These are phyloP conservation scores for Listronotus oregonensis DNA, from an alignment of 1,140 invertebrate genomes.

Conservation along the genomic window DNA sequence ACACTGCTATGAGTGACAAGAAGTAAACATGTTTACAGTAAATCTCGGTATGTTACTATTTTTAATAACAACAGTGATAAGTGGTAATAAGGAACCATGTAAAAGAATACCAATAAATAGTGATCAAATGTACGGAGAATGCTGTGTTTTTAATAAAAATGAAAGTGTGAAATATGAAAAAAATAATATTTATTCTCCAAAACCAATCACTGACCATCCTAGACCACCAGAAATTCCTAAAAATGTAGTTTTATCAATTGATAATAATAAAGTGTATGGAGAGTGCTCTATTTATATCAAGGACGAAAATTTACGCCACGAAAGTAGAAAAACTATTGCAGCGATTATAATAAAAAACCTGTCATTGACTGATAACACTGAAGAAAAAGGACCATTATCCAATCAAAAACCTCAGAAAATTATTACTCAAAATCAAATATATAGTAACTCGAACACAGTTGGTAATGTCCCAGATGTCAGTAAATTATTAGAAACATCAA, in stretches of 20 bases:
- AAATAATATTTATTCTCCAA: too few species aligned
- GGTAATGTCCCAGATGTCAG: too few species aligned
- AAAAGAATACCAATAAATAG: not conserved
- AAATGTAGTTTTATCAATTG: not conserved
- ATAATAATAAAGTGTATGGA: conserved; percentile 6
- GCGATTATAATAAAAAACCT: not conserved
- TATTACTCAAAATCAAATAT: too few species aligned
- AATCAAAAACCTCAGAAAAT: not conserved
- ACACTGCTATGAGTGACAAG: too few species aligned
- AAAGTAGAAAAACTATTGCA: not conserved
- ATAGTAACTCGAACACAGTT: too few species aligned
- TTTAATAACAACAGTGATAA: not conserved
- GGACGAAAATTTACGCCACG: not conserved
- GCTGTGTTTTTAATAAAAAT: not conserved
- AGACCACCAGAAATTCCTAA: not conserved
- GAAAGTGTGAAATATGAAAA: too few species aligned
- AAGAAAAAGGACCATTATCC: not conserved
- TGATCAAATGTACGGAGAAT: not conserved
- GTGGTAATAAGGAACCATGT: not conserved
- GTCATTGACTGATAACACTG: not conserved
- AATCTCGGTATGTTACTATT: not conserved
- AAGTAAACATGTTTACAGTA: not conserved
- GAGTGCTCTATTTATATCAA: conserved; percentile 11
- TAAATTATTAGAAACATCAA: too few species aligned
- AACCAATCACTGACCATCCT: not conserved